phyloP scores from a whole-genome alignment of 1,140 invertebrate species.

The Cotesia chilonis region DNA sequence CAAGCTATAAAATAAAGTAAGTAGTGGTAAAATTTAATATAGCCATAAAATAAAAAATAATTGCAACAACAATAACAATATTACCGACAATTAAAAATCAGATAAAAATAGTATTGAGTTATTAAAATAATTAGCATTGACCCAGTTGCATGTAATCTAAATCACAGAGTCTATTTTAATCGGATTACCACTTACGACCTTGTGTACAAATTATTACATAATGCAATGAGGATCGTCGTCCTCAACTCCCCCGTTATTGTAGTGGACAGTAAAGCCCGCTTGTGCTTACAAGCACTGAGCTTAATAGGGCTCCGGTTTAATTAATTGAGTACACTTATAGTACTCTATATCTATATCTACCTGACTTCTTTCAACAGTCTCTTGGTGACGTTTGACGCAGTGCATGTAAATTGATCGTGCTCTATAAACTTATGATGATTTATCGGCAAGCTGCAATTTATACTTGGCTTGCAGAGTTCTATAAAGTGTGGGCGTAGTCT shows the following conservation, averaged over 20 bases:
- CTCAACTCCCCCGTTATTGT: not conserved
- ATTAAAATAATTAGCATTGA: conserved; percentile 22
- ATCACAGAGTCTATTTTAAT: conserved; percentile 11
- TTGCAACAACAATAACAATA: not conserved
- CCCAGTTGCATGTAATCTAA: not conserved
- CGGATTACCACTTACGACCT: conserved; percentile 11
- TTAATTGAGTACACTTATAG: no score
- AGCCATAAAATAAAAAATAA: no score
- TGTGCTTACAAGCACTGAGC: no score
- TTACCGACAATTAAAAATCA: not conserved
- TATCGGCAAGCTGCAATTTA: conserved; percentile 67
- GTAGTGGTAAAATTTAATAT: no score
- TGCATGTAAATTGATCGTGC: conserved; percentile 68
- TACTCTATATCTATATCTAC: conserved; percentile 43
- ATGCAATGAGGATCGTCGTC: not conserved
- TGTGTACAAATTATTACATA: not conserved
- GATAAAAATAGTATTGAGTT: not conserved
- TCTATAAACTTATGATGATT: conserved; percentile 73
- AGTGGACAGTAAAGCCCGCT: no score
- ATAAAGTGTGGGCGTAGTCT: conserved; percentile 92
- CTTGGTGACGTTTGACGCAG: conserved; percentile 65
- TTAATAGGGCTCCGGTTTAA: no score
- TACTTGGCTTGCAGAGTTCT: conserved; percentile 73
- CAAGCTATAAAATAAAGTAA: no score
- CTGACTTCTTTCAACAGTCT: conserved; percentile 76